Base-by-base conservation (phyloP, 2,888 invertebrate species). In the Erynnis tages region DNA sequence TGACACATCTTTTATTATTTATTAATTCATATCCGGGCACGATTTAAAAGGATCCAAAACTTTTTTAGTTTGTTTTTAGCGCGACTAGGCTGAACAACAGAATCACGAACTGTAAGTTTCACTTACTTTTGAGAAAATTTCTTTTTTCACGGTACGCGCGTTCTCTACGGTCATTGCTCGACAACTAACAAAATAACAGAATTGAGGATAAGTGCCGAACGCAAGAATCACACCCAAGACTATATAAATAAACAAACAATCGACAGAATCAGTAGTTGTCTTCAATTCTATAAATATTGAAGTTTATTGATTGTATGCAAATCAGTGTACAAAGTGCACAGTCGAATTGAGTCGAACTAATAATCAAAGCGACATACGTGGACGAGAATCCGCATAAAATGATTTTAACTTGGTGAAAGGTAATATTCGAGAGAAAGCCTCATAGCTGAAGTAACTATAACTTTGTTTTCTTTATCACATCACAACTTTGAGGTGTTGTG, bases 101-200 rank as follows among this genome's bases (percentile, higher is more conserved):
- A n/a, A n/a, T n/a, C n/a, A n/a, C n/a, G n/a, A n/a, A n/a, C n/a
- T n/a, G n/a, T n/a, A n/a, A n/a, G n/a, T n/a, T n/a, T n/a, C n/a
- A 48, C 48, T 40, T 48, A 48, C 48, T 30, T 30, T 38, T 4
- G 48, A 38, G 21, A 23, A 30, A 11, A n/a, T 23, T 41, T 41
- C 32, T 41, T 34, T 41, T 41, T 49, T 32, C n/a, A 25, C 49
- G 25, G 11, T 13, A 7, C 11, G 32, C 17, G 32, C 41, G 32
- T 16, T 17, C 34, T 8, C 34, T 8, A n/a, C 41, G 23, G 41
- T 41, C 41, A 49, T 49, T 27, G 41, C 32, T 19, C 32, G 11
- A 40, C 40, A 19, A 35, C 49, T 32, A 38, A 30, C 41, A 14
- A 14, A 21, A 32, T 38, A 10, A n/a, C n/a, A n/a, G 35, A 35